Evolutionary conservation across 2,113 vertebrate genomes (phyloP).

Genomic region (Clinocottus analis): DNA sequence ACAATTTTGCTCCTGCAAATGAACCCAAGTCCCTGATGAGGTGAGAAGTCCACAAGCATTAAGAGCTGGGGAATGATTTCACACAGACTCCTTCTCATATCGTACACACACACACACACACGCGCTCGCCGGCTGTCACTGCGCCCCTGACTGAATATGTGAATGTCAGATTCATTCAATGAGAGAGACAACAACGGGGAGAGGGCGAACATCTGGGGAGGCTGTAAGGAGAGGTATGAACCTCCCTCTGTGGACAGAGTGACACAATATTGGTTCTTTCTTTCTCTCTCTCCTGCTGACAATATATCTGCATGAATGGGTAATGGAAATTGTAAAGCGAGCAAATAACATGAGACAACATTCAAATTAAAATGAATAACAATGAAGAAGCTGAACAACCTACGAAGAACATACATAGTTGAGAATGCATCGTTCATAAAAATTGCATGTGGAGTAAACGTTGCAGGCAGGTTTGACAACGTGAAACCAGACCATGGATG

Average conservation of each 20-base stretch:
- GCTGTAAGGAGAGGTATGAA: slow-evolving; percentile 35
- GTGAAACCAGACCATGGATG: not conserved
- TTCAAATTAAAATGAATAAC: not conserved
- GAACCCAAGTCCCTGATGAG: slow-evolving; percentile 70
- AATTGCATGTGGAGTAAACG: not conserved
- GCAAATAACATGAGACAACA: not conserved
- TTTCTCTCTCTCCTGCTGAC: not conserved
- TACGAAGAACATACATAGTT: not conserved
- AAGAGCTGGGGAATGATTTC: slow-evolving; percentile 41
- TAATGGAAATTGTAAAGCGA: not conserved
- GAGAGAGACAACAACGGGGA: slow-evolving; percentile 36
- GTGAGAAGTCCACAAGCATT: slow-evolving; percentile 59
- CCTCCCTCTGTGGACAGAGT: slow-evolving; percentile 16
- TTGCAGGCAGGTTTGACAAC: not conserved
- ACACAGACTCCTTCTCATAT: slow-evolving; percentile 49
- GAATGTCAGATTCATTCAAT: slow-evolving; percentile 61
- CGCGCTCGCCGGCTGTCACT: slow-evolving; percentile 31
- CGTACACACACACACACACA: not conserved
- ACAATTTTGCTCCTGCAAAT: slow-evolving; percentile 71
- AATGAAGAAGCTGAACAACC: not conserved
- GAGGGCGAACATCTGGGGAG: slow-evolving; percentile 48
- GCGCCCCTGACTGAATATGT: slow-evolving; percentile 52
- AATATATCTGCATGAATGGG: slow-evolving; percentile 18
- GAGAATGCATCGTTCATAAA: not conserved
- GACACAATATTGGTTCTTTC: slow-evolving; percentile 49